These are phyloP conservation scores for Cephalotes varians DNA, from an alignment of 2,888 invertebrate genomes.

Conservation along the genomic window DNA sequence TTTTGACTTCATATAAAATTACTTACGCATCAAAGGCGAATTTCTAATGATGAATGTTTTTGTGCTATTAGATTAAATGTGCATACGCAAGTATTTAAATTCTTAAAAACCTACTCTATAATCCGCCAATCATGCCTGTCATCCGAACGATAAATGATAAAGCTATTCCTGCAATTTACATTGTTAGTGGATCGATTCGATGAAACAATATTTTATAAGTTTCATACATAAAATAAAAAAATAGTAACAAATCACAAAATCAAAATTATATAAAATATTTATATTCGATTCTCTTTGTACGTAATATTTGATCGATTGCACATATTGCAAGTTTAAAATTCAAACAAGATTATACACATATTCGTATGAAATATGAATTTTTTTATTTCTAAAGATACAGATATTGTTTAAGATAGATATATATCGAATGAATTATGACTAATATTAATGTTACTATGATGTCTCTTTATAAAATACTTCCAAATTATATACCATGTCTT, in stretches of 20 bases:
- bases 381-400: background rate
- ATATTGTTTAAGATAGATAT: background rate
- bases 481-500: background rate
- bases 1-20: conserved; percentile 6
- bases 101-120: conserved; percentile 43
- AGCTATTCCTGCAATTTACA: conserved; percentile 20
- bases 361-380: background rate
- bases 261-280: conserved; percentile 19
- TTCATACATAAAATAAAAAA: background rate
- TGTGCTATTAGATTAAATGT: conserved; percentile 10
- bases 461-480: background rate
- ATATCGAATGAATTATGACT: background rate
- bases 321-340: background rate
- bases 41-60: background rate
- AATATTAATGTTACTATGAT: background rate
- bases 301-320: conserved; percentile 1
- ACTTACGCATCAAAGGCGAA: background rate
- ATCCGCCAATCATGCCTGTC: conserved; percentile 49
- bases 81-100: background rate
- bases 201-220: conserved; percentile 3
- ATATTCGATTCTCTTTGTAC: background rate
- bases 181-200: conserved; percentile 7
- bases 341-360: background rate
- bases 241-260: background rate
- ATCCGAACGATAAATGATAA: conserved; percentile 30